A percentile compares a stretch with the other conserved stretches of the same genome.
These are phyloP conservation scores for Monopis laevigella DNA, from an alignment of 2,888 invertebrate species.

Conservation along the genomic window DNA sequence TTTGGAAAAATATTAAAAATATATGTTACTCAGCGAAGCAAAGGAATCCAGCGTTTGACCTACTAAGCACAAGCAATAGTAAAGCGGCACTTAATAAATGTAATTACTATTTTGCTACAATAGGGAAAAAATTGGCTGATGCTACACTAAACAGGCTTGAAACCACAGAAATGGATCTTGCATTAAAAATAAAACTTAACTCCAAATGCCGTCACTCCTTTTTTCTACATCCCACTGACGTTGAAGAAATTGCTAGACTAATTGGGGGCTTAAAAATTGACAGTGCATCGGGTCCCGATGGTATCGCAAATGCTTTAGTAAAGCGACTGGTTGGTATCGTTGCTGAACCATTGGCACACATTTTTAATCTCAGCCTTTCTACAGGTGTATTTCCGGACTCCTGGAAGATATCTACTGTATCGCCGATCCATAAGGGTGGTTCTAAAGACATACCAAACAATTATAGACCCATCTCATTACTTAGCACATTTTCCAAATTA, in stretches of 20 bases:
- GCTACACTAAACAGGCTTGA: background rate
- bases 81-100: no score
- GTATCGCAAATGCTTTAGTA: slow-evolving; percentile 13
- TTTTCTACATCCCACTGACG: slow-evolving; percentile 16
- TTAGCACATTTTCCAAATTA: slow-evolving; percentile 2
- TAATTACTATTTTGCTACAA: no score
- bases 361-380: slow-evolving; percentile 17
- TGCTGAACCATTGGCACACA: slow-evolving; percentile 14
- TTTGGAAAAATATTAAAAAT: no score
- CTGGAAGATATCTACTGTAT: slow-evolving; percentile 17
- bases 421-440: slow-evolving; percentile 17
- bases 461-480: slow-evolving; percentile 17
- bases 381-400: slow-evolving; percentile 16
- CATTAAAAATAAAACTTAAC: background rate
- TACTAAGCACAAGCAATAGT: no score
- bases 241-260: slow-evolving; percentile 8
- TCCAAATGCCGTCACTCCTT: slow-evolving; percentile 12
- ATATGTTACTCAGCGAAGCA: no score
- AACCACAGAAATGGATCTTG: background rate
- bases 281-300: slow-evolving; percentile 16
- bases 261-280: slow-evolving; percentile 14
- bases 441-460: slow-evolving; percentile 11
- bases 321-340: slow-evolving; percentile 13
- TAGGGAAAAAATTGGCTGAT: no score
- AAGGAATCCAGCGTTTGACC: no score